Base-by-base conservation (phyloP, 2,888 invertebrate genomes). In the Xylota sylvarum region DNA sequence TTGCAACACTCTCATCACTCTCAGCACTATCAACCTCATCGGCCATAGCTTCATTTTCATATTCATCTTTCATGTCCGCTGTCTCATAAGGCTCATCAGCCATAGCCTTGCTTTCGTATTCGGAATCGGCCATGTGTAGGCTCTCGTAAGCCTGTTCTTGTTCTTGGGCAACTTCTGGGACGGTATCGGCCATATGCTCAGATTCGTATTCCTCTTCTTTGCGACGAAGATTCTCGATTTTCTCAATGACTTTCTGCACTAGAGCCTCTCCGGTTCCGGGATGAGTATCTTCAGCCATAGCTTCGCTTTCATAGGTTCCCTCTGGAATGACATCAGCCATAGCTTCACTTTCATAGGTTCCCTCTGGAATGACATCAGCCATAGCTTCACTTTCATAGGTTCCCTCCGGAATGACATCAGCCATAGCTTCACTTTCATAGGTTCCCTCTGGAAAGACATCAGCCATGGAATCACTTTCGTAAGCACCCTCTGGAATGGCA, bases 51-150 rank as follows among this genome's bases (percentile, higher is more conserved):
- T 69, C 14, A 32, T 55, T 30, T 30, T 69, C 69, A 10, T 46
- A 48, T 27, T n/a, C 60, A 2, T 73, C 60, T 14, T 48, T 62
- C 64, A 64, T 64, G 55, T 0, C 32, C 3, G 10, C 30, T 10
- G 52, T 19, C n/a, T 74, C 74, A 14, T 30, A 74, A 32, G 46
- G 43, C 4, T 30, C 12, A 43, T 74, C 73, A 62, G 50, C 73
- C 62, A 52, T 40, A 30, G 30, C 46, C 35, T 65, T 35, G 35
- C 2, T 23, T 56, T 76, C 74, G 10, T 55, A 32, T 2, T 2
- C n/a, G 9, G 32, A 6, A 19, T 70, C 72, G 14, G 72, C 58
- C 58, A 72, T 48, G 27, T 46, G 32, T 4, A 46, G 19, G 5
- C 46, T 58, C 32, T 43, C 69, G 37, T 37, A 52, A 48, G 27